Evolutionary conservation across 2,113 vertebrate species (phyloP), one percentile per base, ranked within the genome.

Genomic region (Trichechus manatus): DNA sequence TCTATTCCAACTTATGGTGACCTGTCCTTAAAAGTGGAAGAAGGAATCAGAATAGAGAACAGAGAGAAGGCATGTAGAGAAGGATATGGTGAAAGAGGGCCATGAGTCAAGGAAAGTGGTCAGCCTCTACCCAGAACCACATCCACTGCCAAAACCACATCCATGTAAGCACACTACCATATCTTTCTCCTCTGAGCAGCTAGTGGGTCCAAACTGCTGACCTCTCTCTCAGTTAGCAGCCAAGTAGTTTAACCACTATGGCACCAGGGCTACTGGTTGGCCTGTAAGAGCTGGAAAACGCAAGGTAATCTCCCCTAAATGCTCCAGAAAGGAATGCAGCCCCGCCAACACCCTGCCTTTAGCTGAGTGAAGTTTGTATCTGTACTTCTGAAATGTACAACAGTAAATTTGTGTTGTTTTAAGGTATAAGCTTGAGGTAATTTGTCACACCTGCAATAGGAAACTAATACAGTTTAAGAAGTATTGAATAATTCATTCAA

Each of bases 1-100:
- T 8, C 25, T 33, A 61, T 3, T 33, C 17, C 19, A 83, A 80
- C 25, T 59, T 29, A 59, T 15, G 61, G 61, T 63, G 20, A 31
- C 22, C 1, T 17, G 19, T 64, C 13, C 39, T 42, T 84, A 81
- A 50, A 33, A 36, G 7, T 31, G 33, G 10, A 59, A 72, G 9
- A 93, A 22, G 14, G 4, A 47, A 39, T 31, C 56, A 5, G 42
- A 87, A 11, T 33, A 64, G n/a, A 83, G 50, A 53, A 53, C n/a
- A n/a, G n/a, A n/a, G n/a, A n/a, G n/a, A n/a, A n/a, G n/a, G n/a
- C n/a, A n/a, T 8, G 50, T 8, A 13, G 50, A 27, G 20, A 59
- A 66, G 27, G 0, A 25, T 47, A 27, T 56, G 3, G 14, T 61
- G 44, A 59, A 9, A 85, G 4, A n/a, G 0, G 10, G 3, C 3